Conservation (phyloP, 2,888 invertebrate species). For the Hedya salicella region DNA sequence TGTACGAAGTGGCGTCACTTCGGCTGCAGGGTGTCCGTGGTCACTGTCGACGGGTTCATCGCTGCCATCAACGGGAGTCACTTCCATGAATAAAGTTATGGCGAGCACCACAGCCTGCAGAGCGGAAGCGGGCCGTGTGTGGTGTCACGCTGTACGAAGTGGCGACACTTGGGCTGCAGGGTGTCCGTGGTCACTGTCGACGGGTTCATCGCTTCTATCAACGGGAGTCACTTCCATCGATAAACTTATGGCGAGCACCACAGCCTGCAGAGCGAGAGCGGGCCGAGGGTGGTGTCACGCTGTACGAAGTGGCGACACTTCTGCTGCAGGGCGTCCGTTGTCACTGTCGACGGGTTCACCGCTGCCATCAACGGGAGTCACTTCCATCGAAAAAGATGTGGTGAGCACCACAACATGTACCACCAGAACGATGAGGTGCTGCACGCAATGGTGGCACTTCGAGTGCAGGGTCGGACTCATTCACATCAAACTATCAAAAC, state of each 20-base stretch:
- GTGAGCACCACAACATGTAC: neutral
- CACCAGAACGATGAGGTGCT: too few species aligned
- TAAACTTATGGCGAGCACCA: too few species aligned
- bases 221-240: too few species aligned
- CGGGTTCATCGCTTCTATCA: too few species aligned
- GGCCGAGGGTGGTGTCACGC: too few species aligned
- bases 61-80: slow-evolving; percentile 14
- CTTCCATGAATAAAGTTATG: neutral
- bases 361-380: neutral
- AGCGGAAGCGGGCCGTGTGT: too few species aligned
- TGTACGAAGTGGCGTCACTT: slow-evolving; percentile 30
- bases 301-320: neutral
- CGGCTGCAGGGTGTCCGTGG: slow-evolving; percentile 38
- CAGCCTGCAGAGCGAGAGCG: too few species aligned
- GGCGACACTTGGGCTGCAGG: neutral
- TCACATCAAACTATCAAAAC: too few species aligned
- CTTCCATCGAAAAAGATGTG: neutral
- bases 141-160: neutral
- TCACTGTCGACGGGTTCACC: neutral
- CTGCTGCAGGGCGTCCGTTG: neutral
- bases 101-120: too few species aligned
- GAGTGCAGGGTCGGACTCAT: too few species aligned
- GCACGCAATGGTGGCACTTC: too few species aligned
- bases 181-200: too few species aligned
- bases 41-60: slow-evolving; percentile 34